Evolutionary conservation across 2,888 invertebrate species (phyloP), one percentile per base, ranked within the genome.

Genomic region (Mellilla xanthometata): DNA sequence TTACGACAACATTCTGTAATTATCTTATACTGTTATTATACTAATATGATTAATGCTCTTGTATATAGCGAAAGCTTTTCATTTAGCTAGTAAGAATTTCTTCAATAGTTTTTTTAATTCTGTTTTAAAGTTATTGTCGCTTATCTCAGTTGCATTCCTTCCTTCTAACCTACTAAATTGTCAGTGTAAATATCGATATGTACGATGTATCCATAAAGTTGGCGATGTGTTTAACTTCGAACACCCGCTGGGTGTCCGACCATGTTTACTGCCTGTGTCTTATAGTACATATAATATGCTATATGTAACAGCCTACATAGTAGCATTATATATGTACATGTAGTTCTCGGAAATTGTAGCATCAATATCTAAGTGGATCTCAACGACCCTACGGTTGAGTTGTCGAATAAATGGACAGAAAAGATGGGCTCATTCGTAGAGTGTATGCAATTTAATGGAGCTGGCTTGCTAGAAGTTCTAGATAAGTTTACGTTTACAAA

Each of bases 311-410:
- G n/a, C n/a, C n/a, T n/a, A n/a, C n/a, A n/a, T n/a, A n/a, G n/a
- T n/a, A n/a, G 12, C 26, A n/a, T 6, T 2, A 12, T 11, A 12
- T 31, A 22, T 13, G 38, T 13, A 15, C 15, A 30, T 28, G 32
- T 46, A 11, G 27, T 2, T 10, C 31, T 26, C n/a, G 46, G 35
- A 36, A 22, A 46, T 40, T 27, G 40, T 30, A 19, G 30, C 40
- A 36, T 46, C 40, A 40, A 46, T 46, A 46, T 40, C 35, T 9
- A n/a, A 40, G 40, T 35, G 12, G 39, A 40, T 46, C 31, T 23
- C 27, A 31, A 35, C 35, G 27, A 11, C 35, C 26, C 13, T 13
- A 38, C 35, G 30, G 29, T 12, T n/a, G 29, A 5, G 24, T 6
- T 19, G 24, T 26, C 5, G 15, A 19, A 46, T 32, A 39, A 34